A percentile compares a stretch with the other conserved stretches of the same genome.
These are phyloP conservation scores for Sesamia inferens DNA, from an alignment of 2,888 invertebrate genomes.

Conservation along the genomic window DNA sequence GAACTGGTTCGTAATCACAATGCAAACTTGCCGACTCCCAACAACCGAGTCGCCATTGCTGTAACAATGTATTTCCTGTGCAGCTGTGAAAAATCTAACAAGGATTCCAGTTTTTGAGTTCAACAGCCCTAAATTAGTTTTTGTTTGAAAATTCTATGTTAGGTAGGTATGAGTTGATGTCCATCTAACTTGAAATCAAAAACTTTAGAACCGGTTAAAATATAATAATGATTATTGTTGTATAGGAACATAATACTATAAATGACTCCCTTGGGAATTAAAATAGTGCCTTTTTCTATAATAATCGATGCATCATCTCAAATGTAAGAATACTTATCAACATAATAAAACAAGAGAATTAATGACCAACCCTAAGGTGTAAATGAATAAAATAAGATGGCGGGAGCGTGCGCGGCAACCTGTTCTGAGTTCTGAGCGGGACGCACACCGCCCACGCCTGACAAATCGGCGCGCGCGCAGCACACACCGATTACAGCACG, in stretches of 20 bases:
- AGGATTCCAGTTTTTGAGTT: slow-evolving; percentile 43
- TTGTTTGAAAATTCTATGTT: slow-evolving; percentile 31
- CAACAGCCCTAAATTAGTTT: slow-evolving; percentile 43
- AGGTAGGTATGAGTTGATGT: neutral
- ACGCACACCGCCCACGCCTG: slow-evolving; percentile 84
- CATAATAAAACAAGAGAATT: slow-evolving; percentile 46
- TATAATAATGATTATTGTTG: slow-evolving; percentile 13
- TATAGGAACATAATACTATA: neutral
- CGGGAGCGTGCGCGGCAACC: slow-evolving; percentile 76
- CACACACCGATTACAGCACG: slow-evolving; percentile 61
- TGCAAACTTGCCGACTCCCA: slow-evolving; percentile 71
- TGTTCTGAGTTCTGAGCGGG: slow-evolving; percentile 87
- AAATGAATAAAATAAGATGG: slow-evolving; percentile 83
- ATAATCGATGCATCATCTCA: slow-evolving; percentile 12
- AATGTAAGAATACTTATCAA: slow-evolving; percentile 36
- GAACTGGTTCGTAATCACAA: slow-evolving; percentile 87
- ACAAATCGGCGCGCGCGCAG: slow-evolving; percentile 85
- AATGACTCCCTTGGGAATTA: slow-evolving; percentile 3
- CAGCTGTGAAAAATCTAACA: slow-evolving; percentile 70
- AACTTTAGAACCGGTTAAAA: slow-evolving; percentile 21
- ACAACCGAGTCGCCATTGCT: slow-evolving; percentile 68
- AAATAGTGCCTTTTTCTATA: neutral
- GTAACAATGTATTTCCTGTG: slow-evolving; percentile 76
- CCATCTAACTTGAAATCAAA: slow-evolving; percentile 15
- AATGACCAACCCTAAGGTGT: slow-evolving; percentile 79